Base-by-base conservation (phyloP, 2,888 invertebrate species). In the Petrophora chlorosata region DNA sequence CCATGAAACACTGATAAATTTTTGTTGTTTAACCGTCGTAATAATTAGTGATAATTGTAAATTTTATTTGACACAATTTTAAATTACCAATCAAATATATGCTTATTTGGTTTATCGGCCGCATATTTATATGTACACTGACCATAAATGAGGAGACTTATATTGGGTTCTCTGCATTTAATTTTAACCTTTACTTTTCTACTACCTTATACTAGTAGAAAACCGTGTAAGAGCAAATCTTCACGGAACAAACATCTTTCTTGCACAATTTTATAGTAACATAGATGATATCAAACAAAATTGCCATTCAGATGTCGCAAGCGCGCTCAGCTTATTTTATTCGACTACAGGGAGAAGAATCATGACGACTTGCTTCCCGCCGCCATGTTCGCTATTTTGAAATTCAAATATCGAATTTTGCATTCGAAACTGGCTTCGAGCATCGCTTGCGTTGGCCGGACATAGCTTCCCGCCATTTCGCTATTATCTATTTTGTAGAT, bases 401-500 rank as follows among this genome's bases (percentile, higher is more conserved):
- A 88, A 73, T 88, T 88, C 87, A 87, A 88, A 89, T 88, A 79
- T 77, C 70, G 72, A 82, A 75, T 83, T 89, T 85, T 85, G 83
- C 84, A 89, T 88, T 86, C 67, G 79, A 71, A 85, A 85, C 86
- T 81, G 76, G 78, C 79, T 74, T 67, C 63, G 65, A 77, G 75
- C 75, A 71, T 67, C 67, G 65, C 69, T 64, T 58, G 57, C 61
- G 67, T 62, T 75, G 55, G 61, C 63, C 68, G 79, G 77, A 79
- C 79, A 74, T 65, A 65, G 63, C 62, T 71, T 56, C 56, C 56
- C 53, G 64, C 66, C 65, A 66, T 76, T 30, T 74, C 67, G 66
- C 63, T 65, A 65, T 73, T 53, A 46, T 47, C 39, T 46, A 46
- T 39, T 53, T 47, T 17, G 23, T n/a, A 29, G 26, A 36, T 34